Evolutionary conservation across 2,113 vertebrate genomes (phyloP), one percentile per base, ranked within the genome.

Genomic region (Amazona vittata): DNA sequence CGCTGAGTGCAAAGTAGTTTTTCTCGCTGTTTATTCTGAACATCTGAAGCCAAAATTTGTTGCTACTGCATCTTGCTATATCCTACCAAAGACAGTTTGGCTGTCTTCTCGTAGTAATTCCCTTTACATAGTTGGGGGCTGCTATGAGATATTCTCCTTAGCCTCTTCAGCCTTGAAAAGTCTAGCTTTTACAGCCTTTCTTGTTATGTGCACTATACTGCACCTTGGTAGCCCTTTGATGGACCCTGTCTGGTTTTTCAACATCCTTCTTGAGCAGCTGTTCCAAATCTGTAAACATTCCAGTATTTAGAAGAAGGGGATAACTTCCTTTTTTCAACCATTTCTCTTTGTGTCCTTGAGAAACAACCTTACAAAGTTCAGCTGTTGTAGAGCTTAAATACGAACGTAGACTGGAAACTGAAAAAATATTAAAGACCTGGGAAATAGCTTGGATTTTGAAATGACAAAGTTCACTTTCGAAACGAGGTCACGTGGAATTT

Each of bases 121-220:
- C 28, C 16, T 80, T 63, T 33, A 68, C 12, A 18, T 63, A 19
- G 4, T 43, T 69, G 19, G 15, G 31, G 16, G 22, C 53, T 75
- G 65, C 43, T 80, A 6, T 28, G 62, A 80, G n/a, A 17, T 89
- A 9, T 10, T 57, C 10, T 63, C 9, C 16, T 21, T 44, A 39
- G 46, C 28, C 20, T 83, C 13, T 60, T 88, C 16, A 65, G n/a
- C 29, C 28, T 46, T 65, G 64, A 76, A 63, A 37, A 77, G 18
- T 29, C 49, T 83, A 43, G 35, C 15, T 92, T 26, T 70, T 76
- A 12, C 46, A 49, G 39, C 46, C 52, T 47, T 53, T 41, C 33
- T 26, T 73, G 73, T 49, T 84, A 18, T 37, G 29, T 33, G 9
- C 0, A 1, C 31, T 75, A 1, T 75, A 63, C 24, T 0, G 0